These are phyloP conservation scores for Drosophila pseudotalamancana DNA, from an alignment of 2,888 invertebrate species.

Conservation along the genomic window DNA sequence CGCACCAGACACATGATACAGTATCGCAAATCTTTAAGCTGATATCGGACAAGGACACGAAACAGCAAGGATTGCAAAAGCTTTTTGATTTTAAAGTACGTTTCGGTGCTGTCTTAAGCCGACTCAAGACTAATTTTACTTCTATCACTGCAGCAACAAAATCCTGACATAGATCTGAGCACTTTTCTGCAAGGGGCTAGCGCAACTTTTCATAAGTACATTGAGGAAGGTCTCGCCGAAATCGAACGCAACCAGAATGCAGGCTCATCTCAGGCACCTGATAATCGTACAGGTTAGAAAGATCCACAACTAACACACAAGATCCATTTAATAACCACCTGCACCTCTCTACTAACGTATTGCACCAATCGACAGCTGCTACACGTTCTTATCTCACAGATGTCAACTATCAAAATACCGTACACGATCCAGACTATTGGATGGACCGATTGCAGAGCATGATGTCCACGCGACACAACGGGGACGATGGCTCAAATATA, in stretches of 20 bases:
- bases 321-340: constrained; percentile 36
- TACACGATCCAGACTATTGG: constrained; percentile 83
- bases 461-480: constrained; percentile 70
- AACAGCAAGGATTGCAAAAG: constrained; percentile 89
- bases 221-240: constrained; percentile 84
- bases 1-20: constrained; percentile 93
- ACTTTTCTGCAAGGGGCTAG: constrained; percentile 84
- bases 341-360: constrained; percentile 53
- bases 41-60: constrained; percentile 95
- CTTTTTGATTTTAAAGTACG: constrained; percentile 84
- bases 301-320: constrained; percentile 2
- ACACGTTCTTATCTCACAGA: constrained; percentile 79
- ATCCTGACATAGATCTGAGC: constrained; percentile 83
- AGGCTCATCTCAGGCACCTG: constrained; percentile 44
- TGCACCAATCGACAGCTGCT: constrained; percentile 58
- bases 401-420: constrained; percentile 67
- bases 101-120: not conserved
- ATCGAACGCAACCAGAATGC: constrained; percentile 78
- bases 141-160: constrained; percentile 72
- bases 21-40: constrained; percentile 95
- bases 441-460: constrained; percentile 83
- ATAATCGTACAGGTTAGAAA: constrained; percentile 69
- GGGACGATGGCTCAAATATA: constrained; percentile 74
- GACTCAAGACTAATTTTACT: not conserved
- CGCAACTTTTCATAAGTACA: constrained; percentile 83